These are phyloP conservation scores for Drosophila peninsularis DNA, from an alignment of 2,888 invertebrate genomes.

Conservation along the genomic window DNA sequence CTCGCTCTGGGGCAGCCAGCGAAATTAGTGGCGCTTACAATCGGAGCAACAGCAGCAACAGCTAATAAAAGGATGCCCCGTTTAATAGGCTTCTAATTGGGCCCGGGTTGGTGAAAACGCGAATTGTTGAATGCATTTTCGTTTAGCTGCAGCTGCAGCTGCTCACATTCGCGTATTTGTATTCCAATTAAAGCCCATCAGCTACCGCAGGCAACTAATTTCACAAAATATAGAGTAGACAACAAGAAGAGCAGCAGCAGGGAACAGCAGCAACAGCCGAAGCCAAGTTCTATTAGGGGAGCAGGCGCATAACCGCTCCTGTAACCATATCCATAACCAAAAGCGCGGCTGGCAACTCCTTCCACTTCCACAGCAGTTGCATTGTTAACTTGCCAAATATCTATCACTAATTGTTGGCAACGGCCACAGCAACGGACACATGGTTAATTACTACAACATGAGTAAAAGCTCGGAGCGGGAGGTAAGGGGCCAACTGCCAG, in stretches of 20 bases:
- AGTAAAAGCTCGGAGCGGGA: neutral
- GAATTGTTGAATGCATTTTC: conserved; percentile 27
- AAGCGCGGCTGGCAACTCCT: conserved; percentile 16
- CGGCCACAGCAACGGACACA: conserved; percentile 44
- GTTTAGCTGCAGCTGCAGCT: conserved; percentile 12
- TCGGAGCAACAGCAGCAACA: conserved; percentile 18
- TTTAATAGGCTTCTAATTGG: conserved; percentile 74
- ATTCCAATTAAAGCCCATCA: conserved; percentile 72
- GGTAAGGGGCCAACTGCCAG: neutral
- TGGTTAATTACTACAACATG: conserved; percentile 50
- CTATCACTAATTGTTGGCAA: conserved; percentile 60
- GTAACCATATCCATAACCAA: conserved; percentile 42
- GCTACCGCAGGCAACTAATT: conserved; percentile 64
- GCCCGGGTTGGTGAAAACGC: conserved; percentile 18
- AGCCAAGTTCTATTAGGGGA: conserved; percentile 32
- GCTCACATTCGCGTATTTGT: conserved; percentile 23
- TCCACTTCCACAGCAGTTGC: conserved; percentile 16
- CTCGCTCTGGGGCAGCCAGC: conserved; percentile 50
- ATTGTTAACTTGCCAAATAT: conserved; percentile 64
- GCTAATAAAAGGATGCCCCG: conserved; percentile 10
- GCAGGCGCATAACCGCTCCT: conserved; percentile 27
- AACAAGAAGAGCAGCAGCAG: conserved; percentile 9
- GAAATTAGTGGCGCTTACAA: conserved; percentile 49
- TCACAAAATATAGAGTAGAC: conserved; percentile 47
- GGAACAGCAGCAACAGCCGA: conserved; percentile 1